These are phyloP conservation scores for Andrena hattorfiana DNA, from an alignment of 2,888 invertebrate genomes.

Conservation along the genomic window DNA sequence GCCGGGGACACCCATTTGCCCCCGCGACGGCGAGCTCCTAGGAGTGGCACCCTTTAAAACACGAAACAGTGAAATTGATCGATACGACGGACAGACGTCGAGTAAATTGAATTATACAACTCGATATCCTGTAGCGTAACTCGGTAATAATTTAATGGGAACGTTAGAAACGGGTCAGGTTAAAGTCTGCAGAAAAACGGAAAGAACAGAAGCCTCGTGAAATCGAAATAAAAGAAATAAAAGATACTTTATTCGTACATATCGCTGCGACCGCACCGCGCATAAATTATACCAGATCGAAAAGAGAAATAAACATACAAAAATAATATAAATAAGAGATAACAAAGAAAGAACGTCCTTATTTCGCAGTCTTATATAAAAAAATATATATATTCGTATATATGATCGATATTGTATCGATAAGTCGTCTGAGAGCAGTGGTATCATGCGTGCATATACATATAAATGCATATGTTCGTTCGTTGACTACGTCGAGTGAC, in stretches of 20 bases:
- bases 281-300: constrained; percentile 37
- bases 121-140: constrained; percentile 57
- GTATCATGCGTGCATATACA: constrained; percentile 18
- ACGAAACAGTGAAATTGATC: constrained; percentile 60
- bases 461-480: constrained; percentile 16
- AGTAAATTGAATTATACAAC: constrained; percentile 64
- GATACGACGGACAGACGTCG: constrained; percentile 43
- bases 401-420: constrained; percentile 55
- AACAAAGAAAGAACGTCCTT: constrained; percentile 35
- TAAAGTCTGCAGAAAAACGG: constrained; percentile 12
- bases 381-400: constrained; percentile 51
- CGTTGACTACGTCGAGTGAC: constrained; percentile 73
- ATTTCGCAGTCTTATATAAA: constrained; percentile 62
- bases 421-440: constrained; percentile 46
- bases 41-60: constrained; percentile 72
- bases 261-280: constrained; percentile 27
- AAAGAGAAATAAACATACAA: constrained; percentile 53
- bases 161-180: constrained; percentile 31
- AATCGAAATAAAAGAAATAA: constrained; percentile 41
- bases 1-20: constrained; percentile 14
- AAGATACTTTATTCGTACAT: constrained; percentile 60
- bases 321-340: constrained; percentile 40
- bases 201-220: constrained; percentile 37
- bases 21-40: constrained; percentile 39
- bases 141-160: constrained; percentile 43